These are phyloP conservation scores for Microplitis manilae DNA, from an alignment of 2,888 invertebrate genomes.

Conservation along the genomic window DNA sequence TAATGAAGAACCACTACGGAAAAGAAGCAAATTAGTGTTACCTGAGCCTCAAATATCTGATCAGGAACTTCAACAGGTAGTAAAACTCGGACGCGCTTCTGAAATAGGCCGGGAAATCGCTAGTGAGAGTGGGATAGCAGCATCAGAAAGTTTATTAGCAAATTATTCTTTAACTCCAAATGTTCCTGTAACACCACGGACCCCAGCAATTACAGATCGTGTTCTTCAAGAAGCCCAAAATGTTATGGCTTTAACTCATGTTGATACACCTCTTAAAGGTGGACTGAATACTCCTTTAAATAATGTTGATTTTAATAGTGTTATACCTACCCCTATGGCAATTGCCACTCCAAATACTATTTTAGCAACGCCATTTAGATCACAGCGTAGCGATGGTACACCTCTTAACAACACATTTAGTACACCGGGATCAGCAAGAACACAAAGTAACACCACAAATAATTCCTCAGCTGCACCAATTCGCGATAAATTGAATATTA, in stretches of 20 bases:
- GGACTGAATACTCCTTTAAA: constrained; percentile 95
- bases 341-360: constrained; percentile 93
- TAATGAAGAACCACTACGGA: constrained; percentile 90
- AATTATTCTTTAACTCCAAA: constrained; percentile 88
- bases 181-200: constrained; percentile 83
- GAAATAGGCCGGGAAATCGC: constrained; percentile 93
- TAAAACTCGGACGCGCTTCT: constrained; percentile 91
- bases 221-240: constrained; percentile 97
- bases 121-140: constrained; percentile 82
- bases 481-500: constrained; percentile 95
- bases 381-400: constrained; percentile 78
- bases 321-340: constrained; percentile 81
- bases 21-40: constrained; percentile 94
- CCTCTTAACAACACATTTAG: constrained; percentile 66
- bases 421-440: constrained; percentile 76
- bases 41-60: constrained; percentile 98
- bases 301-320: constrained; percentile 89
- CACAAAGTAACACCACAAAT: constrained; percentile 72
- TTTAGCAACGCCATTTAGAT: constrained; percentile 88
- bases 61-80: constrained; percentile 90
- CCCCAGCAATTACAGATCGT: constrained; percentile 88
- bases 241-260: constrained; percentile 97
- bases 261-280: constrained; percentile 97
- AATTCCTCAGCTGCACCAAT: constrained; percentile 79
- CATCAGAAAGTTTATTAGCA: constrained; percentile 89